These are phyloP conservation scores for Epinephelus fuscoguttatus DNA, from an alignment of 2,113 vertebrate genomes.

Conservation along the genomic window DNA sequence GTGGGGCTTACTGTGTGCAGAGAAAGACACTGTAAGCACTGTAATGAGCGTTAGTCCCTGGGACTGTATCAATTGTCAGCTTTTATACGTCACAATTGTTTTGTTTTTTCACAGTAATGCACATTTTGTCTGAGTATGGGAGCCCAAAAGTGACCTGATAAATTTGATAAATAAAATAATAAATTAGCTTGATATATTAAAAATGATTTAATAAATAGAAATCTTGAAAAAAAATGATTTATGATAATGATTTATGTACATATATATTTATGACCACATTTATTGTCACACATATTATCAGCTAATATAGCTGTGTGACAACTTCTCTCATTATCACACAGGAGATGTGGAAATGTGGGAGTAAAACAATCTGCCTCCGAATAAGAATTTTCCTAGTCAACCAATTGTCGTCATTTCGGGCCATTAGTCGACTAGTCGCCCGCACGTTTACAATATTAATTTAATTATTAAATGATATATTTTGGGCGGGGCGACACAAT, in stretches of 20 bases:
- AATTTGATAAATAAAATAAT: neutral
- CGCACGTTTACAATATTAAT: too few species aligned
- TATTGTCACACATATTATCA: too few species aligned
- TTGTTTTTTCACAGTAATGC: conserved; percentile 1
- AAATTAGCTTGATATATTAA: too few species aligned
- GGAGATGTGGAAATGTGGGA: neutral
- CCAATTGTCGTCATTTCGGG: too few species aligned
- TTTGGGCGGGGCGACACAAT: too few species aligned
- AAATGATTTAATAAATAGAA: too few species aligned
- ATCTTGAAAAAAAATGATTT: too few species aligned
- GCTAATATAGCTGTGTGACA: neutral
- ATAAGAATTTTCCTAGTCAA: too few species aligned
- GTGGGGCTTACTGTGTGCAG: conserved; percentile 12
- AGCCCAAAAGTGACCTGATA: neutral
- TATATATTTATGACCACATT: too few species aligned
- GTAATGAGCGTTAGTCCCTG: conserved; percentile 13
- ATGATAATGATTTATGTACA: too few species aligned
- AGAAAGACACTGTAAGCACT: neutral
- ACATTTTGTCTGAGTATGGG: neutral
- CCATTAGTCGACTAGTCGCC: too few species aligned
- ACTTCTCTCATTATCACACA: neutral
- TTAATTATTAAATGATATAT: too few species aligned
- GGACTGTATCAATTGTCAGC: neutral
- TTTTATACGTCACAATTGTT: conserved; percentile 2
- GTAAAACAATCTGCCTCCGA: neutral